Percentiles rank a stretch among this genome's conserved stretches.
These are phyloP conservation scores for Saguinus midas DNA, from an alignment of 2,113 vertebrate genomes.

Conservation along the genomic window DNA sequence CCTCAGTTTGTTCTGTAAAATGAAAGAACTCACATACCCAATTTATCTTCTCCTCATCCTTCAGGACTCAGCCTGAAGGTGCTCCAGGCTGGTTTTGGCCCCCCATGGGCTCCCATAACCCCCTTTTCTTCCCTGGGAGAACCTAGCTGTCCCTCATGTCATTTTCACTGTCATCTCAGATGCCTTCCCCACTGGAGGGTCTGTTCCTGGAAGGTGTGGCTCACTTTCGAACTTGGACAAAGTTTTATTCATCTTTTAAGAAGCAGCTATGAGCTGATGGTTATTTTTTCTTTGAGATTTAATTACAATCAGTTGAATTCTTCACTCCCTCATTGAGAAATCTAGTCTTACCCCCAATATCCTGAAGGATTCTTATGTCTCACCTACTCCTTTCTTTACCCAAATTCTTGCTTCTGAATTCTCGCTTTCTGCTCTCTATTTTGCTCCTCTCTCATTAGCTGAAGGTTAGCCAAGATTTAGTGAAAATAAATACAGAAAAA, in stretches of 20 bases:
- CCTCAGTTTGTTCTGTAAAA: background rate
- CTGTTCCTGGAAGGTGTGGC: background rate
- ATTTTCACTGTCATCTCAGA: too few relatives aligned
- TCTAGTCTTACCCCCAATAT: background rate
- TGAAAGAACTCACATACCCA: background rate
- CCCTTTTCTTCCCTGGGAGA: background rate
- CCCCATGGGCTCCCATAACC: background rate
- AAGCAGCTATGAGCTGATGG: background rate
- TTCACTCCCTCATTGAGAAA: background rate
- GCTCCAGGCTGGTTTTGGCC: background rate
- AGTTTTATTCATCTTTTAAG: background rate
- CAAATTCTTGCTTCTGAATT: background rate
- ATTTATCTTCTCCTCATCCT: background rate
- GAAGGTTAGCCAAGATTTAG: background rate
- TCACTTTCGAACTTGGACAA: background rate
- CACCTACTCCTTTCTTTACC: background rate
- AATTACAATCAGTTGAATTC: background rate
- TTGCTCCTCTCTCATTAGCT: background rate
- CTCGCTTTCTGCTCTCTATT: background rate
- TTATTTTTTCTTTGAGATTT: background rate
- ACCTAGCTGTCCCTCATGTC: background rate
- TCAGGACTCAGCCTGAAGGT: background rate
- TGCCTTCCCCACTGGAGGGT: background rate
- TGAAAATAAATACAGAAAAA: background rate
- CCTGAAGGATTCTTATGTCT: background rate